Base-by-base conservation (phyloP, 2,888 invertebrate species). In the Ochlodes sylvanus region DNA sequence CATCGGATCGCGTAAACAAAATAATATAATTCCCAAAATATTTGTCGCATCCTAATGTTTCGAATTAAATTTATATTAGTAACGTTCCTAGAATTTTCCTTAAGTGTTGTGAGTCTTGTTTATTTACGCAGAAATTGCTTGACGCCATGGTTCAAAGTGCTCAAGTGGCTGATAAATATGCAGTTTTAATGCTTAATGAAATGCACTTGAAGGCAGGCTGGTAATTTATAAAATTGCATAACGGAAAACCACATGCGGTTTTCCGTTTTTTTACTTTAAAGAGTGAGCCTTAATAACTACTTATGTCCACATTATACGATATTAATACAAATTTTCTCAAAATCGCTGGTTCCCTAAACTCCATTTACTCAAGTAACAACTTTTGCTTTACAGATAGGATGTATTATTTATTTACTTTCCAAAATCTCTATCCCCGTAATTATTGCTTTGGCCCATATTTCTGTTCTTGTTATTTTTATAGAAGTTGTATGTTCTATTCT, bases 141-240 rank as follows among this genome's bases (percentile, higher is more conserved):
- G 76, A 73, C 74, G 75, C 72, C 73, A 21, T 14, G 7, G 68
- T 54, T 63, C 70, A 72, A n/a, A n/a, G n/a, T n/a, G n/a, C n/a
- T n/a, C 68, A 71, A 68, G 69, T 65, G 70, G 56, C 64, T 65
- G 70, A 77, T 79, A 77, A 77, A 76, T 70, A 75, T 73, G 70
- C 66, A 64, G 72, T 63, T 65, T 72, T 77, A 77, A 72, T 72
- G 72, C 73, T 73, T 69, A 72, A 70, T 72, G 69, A 71, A 75
- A 72, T 68, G 65, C 67, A 57, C 70, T 69, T 75, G 76, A 74
- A 74, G 27, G 27, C 27, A 27, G 27, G 27, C 27, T 27, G 74
- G 72, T 65, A 58, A 58, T 58, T 42, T 17, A 14, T 38, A 12
- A 15, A 27, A 44, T 42, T 32, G 14, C 41, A 41, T 41, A 19